Percentiles rank a stretch among this genome's conserved stretches.
These are phyloP conservation scores for Bursaphelenchus okinawaensis DNA, from an alignment of 2,888 invertebrate species.

Conservation along the genomic window DNA sequence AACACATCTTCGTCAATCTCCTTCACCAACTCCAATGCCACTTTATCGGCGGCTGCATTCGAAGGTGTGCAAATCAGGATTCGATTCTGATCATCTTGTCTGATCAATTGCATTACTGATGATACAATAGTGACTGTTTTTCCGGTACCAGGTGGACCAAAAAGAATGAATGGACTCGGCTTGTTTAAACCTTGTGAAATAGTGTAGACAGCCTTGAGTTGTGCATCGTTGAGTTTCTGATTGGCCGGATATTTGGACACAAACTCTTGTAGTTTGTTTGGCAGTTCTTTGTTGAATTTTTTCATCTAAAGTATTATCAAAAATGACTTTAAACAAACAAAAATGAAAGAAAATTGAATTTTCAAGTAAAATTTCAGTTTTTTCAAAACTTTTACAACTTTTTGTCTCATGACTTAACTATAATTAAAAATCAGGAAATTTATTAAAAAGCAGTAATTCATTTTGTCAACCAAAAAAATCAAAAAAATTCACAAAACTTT, in stretches of 20 bases:
- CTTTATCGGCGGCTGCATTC: constrained; percentile 6
- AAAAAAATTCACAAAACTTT: too few relatives aligned
- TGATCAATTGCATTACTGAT: not conserved
- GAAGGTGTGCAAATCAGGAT: constrained; percentile 11
- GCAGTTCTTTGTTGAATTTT: not conserved
- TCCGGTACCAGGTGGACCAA: constrained; percentile 13
- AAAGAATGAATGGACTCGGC: constrained; percentile 1
- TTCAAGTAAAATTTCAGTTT: too few relatives aligned
- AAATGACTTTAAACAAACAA: too few relatives aligned
- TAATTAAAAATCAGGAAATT: too few relatives aligned
- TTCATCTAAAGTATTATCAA: not conserved
- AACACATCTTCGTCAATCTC: not conserved
- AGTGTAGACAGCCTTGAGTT: constrained; percentile 9
- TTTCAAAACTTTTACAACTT: too few relatives aligned
- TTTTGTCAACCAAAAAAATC: too few relatives aligned
- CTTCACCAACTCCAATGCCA: not conserved
- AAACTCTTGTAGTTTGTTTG: not conserved
- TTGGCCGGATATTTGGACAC: not conserved
- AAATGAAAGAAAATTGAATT: too few relatives aligned
- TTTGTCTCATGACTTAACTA: too few relatives aligned
- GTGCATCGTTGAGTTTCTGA: not conserved
- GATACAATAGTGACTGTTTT: constrained; percentile 1
- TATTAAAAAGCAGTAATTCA: too few relatives aligned
- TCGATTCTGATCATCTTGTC: not conserved
- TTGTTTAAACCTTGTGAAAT: not conserved